Conservation (phyloP, 2,888 invertebrate species). For the Erebia ligea region DNA sequence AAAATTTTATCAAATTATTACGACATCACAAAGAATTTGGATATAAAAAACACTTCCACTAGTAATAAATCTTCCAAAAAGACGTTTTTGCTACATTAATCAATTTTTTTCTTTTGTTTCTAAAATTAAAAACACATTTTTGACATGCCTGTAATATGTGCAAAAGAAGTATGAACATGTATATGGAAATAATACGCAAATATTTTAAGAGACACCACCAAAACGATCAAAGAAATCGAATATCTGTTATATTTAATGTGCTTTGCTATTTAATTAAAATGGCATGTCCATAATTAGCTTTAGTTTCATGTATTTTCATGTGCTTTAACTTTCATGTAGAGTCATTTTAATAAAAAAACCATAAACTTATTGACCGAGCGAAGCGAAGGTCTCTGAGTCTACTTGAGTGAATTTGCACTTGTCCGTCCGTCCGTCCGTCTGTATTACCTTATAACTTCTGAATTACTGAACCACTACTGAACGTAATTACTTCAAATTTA, state of each 20-base stretch:
- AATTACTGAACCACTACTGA: too few species aligned
- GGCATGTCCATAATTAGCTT: neutral
- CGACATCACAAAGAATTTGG: slow-evolving; percentile 83
- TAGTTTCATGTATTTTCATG: too few species aligned
- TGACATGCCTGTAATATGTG: slow-evolving; percentile 47
- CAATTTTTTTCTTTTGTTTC: slow-evolving; percentile 78
- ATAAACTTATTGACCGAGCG: too few species aligned
- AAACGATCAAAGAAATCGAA: neutral
- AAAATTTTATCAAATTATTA: slow-evolving; percentile 79
- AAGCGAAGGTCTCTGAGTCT: too few species aligned
- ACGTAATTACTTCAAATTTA: too few species aligned
- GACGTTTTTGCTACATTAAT: slow-evolving; percentile 78
- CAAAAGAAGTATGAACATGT: slow-evolving; percentile 6
- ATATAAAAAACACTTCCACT: slow-evolving; percentile 80
- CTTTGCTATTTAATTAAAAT: neutral
- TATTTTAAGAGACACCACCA: neutral
- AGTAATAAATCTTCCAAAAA: slow-evolving; percentile 77
- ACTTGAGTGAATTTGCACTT: too few species aligned
- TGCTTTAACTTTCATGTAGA: too few species aligned
- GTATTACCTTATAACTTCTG: too few species aligned
- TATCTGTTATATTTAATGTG: neutral
- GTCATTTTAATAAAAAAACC: too few species aligned
- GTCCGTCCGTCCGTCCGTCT: too few species aligned
- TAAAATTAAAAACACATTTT: slow-evolving; percentile 70
- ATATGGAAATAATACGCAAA: too few species aligned